Base-by-base conservation (phyloP, 2,113 vertebrate species). In the Bucco capensis region DNA sequence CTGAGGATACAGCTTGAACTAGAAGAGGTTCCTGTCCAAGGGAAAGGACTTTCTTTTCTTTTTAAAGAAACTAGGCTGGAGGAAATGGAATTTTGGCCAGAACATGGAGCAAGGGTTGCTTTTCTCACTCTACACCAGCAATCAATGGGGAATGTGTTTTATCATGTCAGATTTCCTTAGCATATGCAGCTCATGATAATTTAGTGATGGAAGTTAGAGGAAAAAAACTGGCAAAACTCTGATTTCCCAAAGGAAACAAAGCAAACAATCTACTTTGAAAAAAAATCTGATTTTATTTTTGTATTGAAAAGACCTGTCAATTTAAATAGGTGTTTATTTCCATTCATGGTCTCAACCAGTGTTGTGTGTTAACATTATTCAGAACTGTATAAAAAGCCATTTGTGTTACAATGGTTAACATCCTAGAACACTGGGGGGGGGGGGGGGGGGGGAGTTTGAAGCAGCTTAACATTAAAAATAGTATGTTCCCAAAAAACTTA, bases 271-370 rank as follows among this genome's bases (percentile, higher is more conserved):
- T 96, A 95, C 91, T 97, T 96, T 93, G 95, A 97, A 97, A 97
- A 96, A 95, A 94, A 97, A 96, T 94, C 83, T 81, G 84, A 95
- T 96, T 98, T 97, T 97, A 97, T 98, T 98, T 96, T 95, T 50
- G 44, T 89, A 97, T 96, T 94, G 95, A 96, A 97, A 96, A 97
- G 97, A 96, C 96, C 92, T 96, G 44, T 96, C 91, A 66, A 83
- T 95, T 97, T 93, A 95, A 96, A 96, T 96, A 93, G 92, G 65
- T 96, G 88, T 92, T 96, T 93, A 96, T 97, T 97, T 97, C 93
- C 95, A 94, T 42, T 95, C 87, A 94, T 11, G 90, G 83, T 96
- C 85, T 96, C 89, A 90, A 95, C 94, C 92, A 83, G 95, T 89
- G 86, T 37, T 88, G 87, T 78, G 90, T 86, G 94, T 94, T 94